Conservation (phyloP, 2,888 invertebrate genomes). For the Embidobia sp. region DNA sequence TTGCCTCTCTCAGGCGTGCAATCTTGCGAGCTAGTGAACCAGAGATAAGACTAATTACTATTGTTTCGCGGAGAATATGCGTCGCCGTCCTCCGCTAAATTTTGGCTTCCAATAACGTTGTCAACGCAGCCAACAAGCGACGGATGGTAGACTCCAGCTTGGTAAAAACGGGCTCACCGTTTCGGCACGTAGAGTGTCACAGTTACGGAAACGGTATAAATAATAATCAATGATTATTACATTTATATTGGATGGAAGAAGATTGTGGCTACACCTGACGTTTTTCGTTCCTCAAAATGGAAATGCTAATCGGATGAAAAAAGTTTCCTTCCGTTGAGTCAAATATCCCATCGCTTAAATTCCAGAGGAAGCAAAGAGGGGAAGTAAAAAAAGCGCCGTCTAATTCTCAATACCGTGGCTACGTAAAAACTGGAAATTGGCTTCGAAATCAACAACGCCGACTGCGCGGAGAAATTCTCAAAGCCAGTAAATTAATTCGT, state of each 20-base stretch:
- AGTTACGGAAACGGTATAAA: conserved; percentile 38
- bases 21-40: conserved; percentile 70
- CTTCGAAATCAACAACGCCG: conserved; percentile 68
- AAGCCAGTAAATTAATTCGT: conserved; percentile 70
- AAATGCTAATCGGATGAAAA: conserved; percentile 56
- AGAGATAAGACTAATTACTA: conserved; percentile 76
- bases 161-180: conserved; percentile 1
- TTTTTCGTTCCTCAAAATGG: conserved; percentile 47
- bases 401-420: conserved; percentile 52
- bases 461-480: conserved; percentile 63
- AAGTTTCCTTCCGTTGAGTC: too few species aligned
- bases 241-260: too few species aligned
- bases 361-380: too few species aligned
- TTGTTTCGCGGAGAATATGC: conserved; percentile 73
- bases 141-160: conserved; percentile 37
- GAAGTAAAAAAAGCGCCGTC: conserved; percentile 41
- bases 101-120: conserved; percentile 71
- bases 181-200: conserved; percentile 29
- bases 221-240: too few species aligned
- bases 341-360: too few species aligned
- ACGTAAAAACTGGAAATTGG: conserved; percentile 54
- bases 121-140: conserved; percentile 69
- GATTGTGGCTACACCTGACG: conserved; percentile 28
- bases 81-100: conserved; percentile 66
- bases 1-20: conserved; percentile 65